Percentiles rank a stretch among this genome's conserved stretches.
Conservation (phyloP, 2,113 vertebrate species). For the Brachypodius melanocephalos region DNA sequence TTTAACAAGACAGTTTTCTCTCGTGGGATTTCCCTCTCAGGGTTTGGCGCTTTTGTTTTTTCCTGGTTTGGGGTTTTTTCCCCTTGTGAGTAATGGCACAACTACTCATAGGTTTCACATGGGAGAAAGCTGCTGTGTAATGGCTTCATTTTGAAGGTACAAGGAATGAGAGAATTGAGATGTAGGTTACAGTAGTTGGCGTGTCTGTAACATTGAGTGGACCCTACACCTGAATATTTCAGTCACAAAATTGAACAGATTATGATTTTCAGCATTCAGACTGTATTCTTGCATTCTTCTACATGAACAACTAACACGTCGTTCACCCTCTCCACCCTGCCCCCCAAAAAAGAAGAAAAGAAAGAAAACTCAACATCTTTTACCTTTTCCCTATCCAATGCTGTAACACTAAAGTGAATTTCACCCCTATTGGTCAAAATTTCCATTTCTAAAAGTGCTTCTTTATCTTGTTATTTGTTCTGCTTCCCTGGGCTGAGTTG, state of each 20-base stretch:
- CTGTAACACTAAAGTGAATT: background rate
- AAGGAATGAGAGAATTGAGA: background rate
- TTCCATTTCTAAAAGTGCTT: background rate
- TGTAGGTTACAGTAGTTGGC: background rate
- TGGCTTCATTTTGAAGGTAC: background rate
- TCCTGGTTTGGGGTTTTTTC: background rate
- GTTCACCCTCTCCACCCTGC: background rate
- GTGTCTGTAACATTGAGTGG: background rate
- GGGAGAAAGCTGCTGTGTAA: background rate
- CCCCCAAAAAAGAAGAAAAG: background rate
- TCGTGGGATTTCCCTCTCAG: background rate
- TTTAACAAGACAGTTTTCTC: background rate
- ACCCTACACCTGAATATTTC: background rate
- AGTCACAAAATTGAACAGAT: background rate
- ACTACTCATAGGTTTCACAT: background rate
- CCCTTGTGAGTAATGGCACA: background rate
- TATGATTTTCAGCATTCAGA: background rate
- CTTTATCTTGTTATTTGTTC: slow-evolving; percentile 45
- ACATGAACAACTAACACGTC: background rate
- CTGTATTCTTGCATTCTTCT: background rate
- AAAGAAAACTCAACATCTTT: background rate
- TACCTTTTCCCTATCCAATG: background rate
- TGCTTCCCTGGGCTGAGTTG: slow-evolving; percentile 4
- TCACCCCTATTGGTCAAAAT: slow-evolving; percentile 9
- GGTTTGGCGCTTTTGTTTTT: background rate